Evolutionary conservation across 2,888 invertebrate species (phyloP).

Genomic region (Eugnorisma glareosa): DNA sequence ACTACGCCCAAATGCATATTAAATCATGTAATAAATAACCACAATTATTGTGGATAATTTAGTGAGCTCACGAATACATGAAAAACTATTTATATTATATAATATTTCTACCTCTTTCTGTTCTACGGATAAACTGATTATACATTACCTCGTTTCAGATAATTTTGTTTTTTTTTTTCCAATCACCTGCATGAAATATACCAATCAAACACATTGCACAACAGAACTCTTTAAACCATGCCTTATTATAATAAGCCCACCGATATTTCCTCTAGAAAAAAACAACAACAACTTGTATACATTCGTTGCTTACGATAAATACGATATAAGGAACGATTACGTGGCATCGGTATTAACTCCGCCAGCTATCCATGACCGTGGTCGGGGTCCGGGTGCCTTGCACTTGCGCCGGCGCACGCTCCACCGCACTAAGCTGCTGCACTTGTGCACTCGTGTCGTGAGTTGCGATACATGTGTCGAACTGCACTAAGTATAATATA

Average conservation of each 20-base stretch:
- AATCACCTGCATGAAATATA: not conserved
- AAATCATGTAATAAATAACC: too few relatives aligned
- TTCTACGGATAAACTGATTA: not conserved
- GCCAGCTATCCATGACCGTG: conserved; percentile 62
- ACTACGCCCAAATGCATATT: too few relatives aligned
- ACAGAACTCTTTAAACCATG: conserved; percentile 13
- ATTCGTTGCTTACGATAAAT: conserved; percentile 55
- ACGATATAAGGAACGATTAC: conserved; percentile 62
- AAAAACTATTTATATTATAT: too few relatives aligned
- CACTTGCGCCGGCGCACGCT: conserved; percentile 58
- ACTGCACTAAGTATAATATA: not conserved
- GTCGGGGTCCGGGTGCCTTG: conserved; percentile 58
- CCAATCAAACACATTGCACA: conserved; percentile 6
- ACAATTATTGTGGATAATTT: too few relatives aligned
- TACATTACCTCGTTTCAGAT: not conserved
- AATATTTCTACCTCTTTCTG: too few relatives aligned
- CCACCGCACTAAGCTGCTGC: conserved; percentile 36
- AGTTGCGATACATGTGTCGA: conserved; percentile 17
- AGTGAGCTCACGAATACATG: not conserved
- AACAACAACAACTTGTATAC: conserved; percentile 30
- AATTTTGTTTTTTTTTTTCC: not conserved
- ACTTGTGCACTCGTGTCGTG: conserved; percentile 27
- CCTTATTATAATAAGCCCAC: conserved; percentile 16
- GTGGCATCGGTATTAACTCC: conserved; percentile 46
- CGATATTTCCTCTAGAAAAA: conserved; percentile 42